Evolutionary conservation across 2,888 invertebrate genomes (phyloP), one percentile per base, ranked within the genome.

Genomic region (Trichopoda pennipes): DNA sequence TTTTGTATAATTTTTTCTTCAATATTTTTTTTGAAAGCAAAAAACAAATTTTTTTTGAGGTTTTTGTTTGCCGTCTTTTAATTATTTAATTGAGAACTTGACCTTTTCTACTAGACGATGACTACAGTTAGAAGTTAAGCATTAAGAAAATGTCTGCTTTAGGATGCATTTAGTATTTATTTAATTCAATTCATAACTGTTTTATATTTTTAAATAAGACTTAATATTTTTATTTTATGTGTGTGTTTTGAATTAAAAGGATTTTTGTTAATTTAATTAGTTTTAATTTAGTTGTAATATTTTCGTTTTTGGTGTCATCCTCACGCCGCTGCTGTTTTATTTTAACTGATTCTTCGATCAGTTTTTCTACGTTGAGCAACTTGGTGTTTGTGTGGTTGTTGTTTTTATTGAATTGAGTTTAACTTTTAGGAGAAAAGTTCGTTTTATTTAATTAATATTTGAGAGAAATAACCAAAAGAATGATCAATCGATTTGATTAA

Each of bases 61-160:
- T 51, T 35, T 61, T 47, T 56, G 64, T 3, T n/a, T 32, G 68
- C 49, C 60, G 44, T 42, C 66, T 56, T 56, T 63, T 44, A 72
- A 80, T 79, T 74, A 51, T 79, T 79, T 72, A 82, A 82, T 82
- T 82, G 68, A 72, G 74, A 75, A 58, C 64, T 66, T 82, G 78
- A 82, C 81, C 81, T 75, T n/a, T n/a, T n/a, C 60, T 51, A 70
- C 51, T 66, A 68, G 60, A 70, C 1, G 55, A 70, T 0, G 35
- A 60, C 32, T 75, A 66, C 51, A 58, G 28, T 28, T 35, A 53
- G 21, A 17, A n/a, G 47, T n/a, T 12, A 19, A 28, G 7, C 17
- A 6, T 47, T 4, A 47, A 12, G 1, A 6, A 17, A 23, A 17
- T 28, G 47, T 28, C 47, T 8, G 16, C 0, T 6, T 28, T 2